phyloP scores from a whole-genome alignment of 2,797 vertebrate species.

The Tiaroga cobitis region DNA sequence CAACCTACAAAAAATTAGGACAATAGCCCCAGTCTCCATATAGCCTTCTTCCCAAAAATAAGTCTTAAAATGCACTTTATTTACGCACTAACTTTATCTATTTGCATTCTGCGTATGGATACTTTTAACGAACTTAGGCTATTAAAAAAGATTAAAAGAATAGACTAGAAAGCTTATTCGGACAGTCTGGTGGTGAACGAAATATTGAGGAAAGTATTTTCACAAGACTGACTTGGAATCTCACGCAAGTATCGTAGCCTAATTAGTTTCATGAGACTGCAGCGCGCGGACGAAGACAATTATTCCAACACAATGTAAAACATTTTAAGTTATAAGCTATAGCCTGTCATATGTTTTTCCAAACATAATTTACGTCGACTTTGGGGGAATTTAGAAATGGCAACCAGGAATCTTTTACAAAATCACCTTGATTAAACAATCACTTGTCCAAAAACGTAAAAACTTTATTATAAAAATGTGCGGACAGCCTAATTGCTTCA shows the following conservation, averaged over 20 bases:
- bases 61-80: background rate
- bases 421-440: background rate
- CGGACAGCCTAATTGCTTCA: background rate
- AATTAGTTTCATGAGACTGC: conserved; percentile 61
- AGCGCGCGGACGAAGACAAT: conserved; percentile 10
- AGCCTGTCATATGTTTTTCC: background rate
- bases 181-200: background rate
- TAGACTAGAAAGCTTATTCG: background rate
- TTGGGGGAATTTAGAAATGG: background rate
- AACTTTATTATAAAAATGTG: background rate
- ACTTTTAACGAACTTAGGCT: background rate
- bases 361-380: background rate
- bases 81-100: background rate
- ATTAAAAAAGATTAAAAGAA: background rate
- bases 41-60: background rate
- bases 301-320: background rate
- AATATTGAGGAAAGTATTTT: conserved; percentile 39
- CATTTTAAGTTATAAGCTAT: background rate
- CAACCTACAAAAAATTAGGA: background rate
- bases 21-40: too few species aligned
- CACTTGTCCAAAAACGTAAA: background rate
- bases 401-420: background rate
- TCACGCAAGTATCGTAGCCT: background rate
- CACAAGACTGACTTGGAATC: conserved; percentile 18
- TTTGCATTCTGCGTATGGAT: background rate